phyloP scores from a whole-genome alignment of 1,140 invertebrate species.

The Bombus balteatus region DNA sequence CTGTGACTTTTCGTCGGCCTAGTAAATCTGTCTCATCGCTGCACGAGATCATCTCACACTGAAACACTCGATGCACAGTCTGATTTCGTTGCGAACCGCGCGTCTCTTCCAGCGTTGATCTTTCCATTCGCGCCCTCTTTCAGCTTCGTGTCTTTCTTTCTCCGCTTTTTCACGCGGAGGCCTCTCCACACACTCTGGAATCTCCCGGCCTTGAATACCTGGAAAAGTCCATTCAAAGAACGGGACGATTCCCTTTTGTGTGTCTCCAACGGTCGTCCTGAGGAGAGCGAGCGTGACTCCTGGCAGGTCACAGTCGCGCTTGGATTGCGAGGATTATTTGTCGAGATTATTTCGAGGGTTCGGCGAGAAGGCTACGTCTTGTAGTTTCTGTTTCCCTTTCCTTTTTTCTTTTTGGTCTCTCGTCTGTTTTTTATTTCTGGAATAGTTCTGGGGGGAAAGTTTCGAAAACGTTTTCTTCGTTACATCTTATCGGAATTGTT shows the following conservation, averaged over 20 bases:
- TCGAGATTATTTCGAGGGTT: slow-evolving; percentile 34
- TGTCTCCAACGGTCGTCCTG: slow-evolving; percentile 39
- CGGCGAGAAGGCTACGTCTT: neutral
- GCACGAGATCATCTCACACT: slow-evolving; percentile 67
- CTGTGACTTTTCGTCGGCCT: slow-evolving; percentile 56
- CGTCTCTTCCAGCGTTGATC: neutral
- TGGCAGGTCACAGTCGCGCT: neutral
- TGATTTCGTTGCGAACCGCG: neutral
- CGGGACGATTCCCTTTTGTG: slow-evolving; percentile 32
- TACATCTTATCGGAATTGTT: neutral
- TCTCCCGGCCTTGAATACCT: slow-evolving; percentile 33
- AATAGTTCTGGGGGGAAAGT: neutral
- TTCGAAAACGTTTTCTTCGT: neutral
- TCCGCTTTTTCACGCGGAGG: neutral
- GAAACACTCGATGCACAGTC: neutral
- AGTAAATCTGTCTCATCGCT: slow-evolving; percentile 72
- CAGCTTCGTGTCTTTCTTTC: neutral
- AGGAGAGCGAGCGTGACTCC: slow-evolving; percentile 20
- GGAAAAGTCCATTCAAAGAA: slow-evolving; percentile 51
- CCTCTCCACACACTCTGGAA: slow-evolving; percentile 5
- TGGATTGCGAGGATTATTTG: slow-evolving; percentile 42
- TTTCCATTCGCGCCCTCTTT: slow-evolving; percentile 1
- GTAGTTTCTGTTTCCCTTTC: neutral
- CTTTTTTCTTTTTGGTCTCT: accelerated
- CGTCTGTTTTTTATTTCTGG: neutral